Conservation (phyloP, 1,140 invertebrate species). For the Arion vulgaris region DNA sequence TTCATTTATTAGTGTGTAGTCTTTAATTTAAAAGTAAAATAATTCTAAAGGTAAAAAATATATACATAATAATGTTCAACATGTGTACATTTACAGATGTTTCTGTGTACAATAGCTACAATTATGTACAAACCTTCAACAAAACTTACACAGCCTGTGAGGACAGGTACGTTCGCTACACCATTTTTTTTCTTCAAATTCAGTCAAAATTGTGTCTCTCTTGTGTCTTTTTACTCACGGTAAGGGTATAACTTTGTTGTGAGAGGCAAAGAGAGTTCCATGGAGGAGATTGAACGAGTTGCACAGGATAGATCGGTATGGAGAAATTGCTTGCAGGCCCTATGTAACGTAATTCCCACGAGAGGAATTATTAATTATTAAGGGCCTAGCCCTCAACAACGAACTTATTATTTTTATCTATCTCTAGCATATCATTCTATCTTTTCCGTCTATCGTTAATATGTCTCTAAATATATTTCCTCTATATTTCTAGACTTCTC, state of each 20-base stretch:
- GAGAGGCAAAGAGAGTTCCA: too few species aligned
- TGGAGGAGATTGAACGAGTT: too few species aligned
- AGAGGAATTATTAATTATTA: too few species aligned
- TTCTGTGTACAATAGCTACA: not conserved
- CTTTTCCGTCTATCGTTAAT: too few species aligned
- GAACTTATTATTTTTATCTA: too few species aligned
- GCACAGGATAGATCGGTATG: too few species aligned
- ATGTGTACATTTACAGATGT: not conserved
- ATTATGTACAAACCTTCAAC: not conserved
- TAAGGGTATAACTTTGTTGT: too few species aligned
- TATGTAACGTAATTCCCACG: not conserved
- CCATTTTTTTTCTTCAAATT: not conserved
- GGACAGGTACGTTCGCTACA: slow-evolving; percentile 3
- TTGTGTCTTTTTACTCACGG: too few species aligned
- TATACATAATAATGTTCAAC: not conserved
- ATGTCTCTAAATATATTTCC: too few species aligned
- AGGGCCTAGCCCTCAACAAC: too few species aligned
- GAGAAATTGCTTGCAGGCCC: not conserved
- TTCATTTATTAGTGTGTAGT: not conserved
- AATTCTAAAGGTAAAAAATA: not conserved
- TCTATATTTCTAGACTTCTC: too few species aligned
- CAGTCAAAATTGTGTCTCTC: not conserved
- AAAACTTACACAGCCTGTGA: not conserved
- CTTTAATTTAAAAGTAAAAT: not conserved
- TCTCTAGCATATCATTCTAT: too few species aligned